phyloP scores from a whole-genome alignment of 2,888 invertebrate species.

The Dryadula phaetusa region DNA sequence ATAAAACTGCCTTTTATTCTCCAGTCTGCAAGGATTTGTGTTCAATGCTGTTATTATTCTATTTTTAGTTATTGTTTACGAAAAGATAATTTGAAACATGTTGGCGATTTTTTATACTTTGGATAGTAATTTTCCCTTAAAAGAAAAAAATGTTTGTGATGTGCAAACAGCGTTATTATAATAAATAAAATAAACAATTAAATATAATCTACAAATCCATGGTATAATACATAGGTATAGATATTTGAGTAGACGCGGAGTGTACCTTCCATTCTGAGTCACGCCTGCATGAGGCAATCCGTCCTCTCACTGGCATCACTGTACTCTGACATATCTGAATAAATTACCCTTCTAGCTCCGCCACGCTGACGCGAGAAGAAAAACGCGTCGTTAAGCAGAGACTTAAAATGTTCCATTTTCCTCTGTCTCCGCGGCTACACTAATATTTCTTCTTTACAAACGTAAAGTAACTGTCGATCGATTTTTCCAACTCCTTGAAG shows the following conservation, averaged over 20 bases:
- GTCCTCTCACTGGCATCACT: slow-evolving; percentile 31
- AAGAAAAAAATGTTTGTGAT: neutral
- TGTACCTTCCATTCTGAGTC: slow-evolving; percentile 34
- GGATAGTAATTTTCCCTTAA: no score
- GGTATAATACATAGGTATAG: neutral
- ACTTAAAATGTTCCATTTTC: slow-evolving; percentile 14
- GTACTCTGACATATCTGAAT: slow-evolving; percentile 30
- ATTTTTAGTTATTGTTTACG: slow-evolving; percentile 6
- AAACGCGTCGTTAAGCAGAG: slow-evolving; percentile 25
- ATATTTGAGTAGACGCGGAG: slow-evolving; percentile 20
- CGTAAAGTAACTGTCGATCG: slow-evolving; percentile 10
- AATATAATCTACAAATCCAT: neutral
- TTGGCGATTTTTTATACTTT: neutral
- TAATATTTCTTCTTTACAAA: slow-evolving; percentile 18
- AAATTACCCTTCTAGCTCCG: slow-evolving; percentile 32
- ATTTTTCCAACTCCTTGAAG: neutral
- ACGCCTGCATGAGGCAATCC: slow-evolving; percentile 32
- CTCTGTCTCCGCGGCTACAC: slow-evolving; percentile 3
- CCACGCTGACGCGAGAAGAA: neutral
- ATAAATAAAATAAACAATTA: neutral
- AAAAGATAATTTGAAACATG: neutral
- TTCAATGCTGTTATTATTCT: slow-evolving; percentile 9
- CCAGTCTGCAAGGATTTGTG: slow-evolving; percentile 2
- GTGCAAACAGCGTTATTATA: neutral
- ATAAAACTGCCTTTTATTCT: neutral